Evolutionary conservation across 30 jellyfish, hydroid and myxozoan species (phyloP).

Genomic region (Rhopilema esculentum): DNA sequence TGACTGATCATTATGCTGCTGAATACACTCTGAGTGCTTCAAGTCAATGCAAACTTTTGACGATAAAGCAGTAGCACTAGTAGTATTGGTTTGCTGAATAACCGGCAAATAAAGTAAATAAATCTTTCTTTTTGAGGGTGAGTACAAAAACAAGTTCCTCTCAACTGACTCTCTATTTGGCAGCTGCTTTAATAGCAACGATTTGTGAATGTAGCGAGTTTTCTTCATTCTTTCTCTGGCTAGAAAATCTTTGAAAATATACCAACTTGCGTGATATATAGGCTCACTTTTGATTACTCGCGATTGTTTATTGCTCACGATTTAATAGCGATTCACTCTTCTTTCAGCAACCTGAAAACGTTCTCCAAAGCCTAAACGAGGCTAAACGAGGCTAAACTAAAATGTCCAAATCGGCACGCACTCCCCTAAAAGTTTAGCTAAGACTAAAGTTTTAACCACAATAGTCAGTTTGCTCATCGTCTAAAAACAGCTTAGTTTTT

Average conservation of each 20-base stretch:
- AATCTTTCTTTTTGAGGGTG: too few species aligned
- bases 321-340: neutral
- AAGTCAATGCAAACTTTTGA: too few species aligned
- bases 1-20: too few species aligned
- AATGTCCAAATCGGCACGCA: constrained; percentile 21
- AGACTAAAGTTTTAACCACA: constrained; percentile 10
- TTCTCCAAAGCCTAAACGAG: neutral
- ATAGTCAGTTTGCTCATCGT: constrained; percentile 26
- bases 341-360: neutral
- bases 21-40: too few species aligned
- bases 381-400: constrained; percentile 6
- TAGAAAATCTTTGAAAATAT: neutral
- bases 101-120: too few species aligned
- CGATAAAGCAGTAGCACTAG: too few species aligned
- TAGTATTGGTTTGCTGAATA: too few species aligned
- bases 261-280: constrained; percentile 9
- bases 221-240: too few species aligned
- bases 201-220: too few species aligned
- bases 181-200: too few species aligned
- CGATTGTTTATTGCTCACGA: neutral
- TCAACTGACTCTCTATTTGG: too few species aligned
- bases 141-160: too few species aligned
- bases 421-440: constrained; percentile 42
- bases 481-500: constrained; percentile 14
- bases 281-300: neutral